Conservation (phyloP, 2,113 vertebrate species). For the Dunckerocampus dactyliophorus region DNA sequence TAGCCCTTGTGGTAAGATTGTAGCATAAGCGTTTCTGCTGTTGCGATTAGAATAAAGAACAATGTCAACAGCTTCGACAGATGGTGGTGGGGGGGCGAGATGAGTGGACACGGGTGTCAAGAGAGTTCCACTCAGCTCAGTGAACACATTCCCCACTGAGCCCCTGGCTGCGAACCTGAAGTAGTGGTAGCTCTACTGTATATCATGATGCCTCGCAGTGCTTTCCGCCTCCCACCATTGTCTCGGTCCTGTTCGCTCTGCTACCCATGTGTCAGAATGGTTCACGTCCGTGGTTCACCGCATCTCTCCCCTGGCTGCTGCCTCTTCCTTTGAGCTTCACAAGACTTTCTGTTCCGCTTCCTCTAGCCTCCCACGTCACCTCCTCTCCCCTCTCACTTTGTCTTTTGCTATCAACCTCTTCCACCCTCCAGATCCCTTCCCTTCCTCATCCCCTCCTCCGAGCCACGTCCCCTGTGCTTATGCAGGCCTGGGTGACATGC, state of each 20-base stretch:
- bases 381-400: slow-evolving; percentile 45
- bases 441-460: slow-evolving; percentile 23
- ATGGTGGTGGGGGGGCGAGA: slow-evolving; percentile 6
- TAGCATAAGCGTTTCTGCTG: neutral
- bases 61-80: neutral
- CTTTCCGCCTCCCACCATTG: slow-evolving; percentile 45
- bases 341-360: slow-evolving; percentile 52
- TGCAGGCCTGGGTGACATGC: slow-evolving; percentile 52
- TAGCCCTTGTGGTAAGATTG: neutral
- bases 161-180: slow-evolving; percentile 47
- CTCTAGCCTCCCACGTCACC: slow-evolving; percentile 28
- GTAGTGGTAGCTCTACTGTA: slow-evolving; percentile 48
- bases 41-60: slow-evolving; percentile 1
- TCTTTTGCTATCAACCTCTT: slow-evolving; percentile 50
- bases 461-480: slow-evolving; percentile 55
- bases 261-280: slow-evolving; percentile 59
- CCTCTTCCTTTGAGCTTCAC: slow-evolving; percentile 63
- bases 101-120: slow-evolving; percentile 35
- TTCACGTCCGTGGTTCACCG: slow-evolving; percentile 50
- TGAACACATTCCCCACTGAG: slow-evolving; percentile 41
- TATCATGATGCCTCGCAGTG: slow-evolving; percentile 48
- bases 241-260: slow-evolving; percentile 52
- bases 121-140: slow-evolving; percentile 29
- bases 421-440: neutral
- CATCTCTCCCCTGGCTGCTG: slow-evolving; percentile 68